Evolutionary conservation across 2,888 invertebrate species (phyloP).

Genomic region (Platerodrilus igneus): DNA sequence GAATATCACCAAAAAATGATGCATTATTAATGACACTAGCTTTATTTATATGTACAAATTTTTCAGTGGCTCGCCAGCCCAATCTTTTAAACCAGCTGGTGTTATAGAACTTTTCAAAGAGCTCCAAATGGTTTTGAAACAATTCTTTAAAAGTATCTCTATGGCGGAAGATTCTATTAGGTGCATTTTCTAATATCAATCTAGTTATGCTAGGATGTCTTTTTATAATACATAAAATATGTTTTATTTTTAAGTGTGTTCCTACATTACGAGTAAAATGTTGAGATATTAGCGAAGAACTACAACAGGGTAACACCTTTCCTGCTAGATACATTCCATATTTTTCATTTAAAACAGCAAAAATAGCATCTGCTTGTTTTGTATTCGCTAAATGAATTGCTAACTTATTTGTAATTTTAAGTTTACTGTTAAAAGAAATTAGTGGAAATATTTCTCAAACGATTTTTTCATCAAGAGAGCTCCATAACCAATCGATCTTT

Average conservation of each 20-base stretch:
- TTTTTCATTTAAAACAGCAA: slow-evolving; percentile 14
- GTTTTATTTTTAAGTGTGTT: no score
- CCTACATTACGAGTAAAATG: slow-evolving; percentile 9
- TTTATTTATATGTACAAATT: slow-evolving; percentile 13
- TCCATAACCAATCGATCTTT: no score
- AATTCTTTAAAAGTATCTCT: slow-evolving; percentile 8
- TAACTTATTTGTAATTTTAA: slow-evolving; percentile 18
- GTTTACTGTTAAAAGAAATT: slow-evolving; percentile 15
- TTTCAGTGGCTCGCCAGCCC: slow-evolving; percentile 14
- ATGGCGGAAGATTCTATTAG: no score
- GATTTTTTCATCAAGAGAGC: no score
- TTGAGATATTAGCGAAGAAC: slow-evolving; percentile 11
- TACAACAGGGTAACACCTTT: slow-evolving; percentile 16
- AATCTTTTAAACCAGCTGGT: no score
- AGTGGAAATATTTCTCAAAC: slow-evolving; percentile 11
- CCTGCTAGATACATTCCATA: slow-evolving; percentile 18
- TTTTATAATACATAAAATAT: slow-evolving; percentile 11
- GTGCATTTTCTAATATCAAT: slow-evolving; percentile 8
- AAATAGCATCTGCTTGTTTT: slow-evolving; percentile 14
- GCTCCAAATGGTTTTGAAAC: slow-evolving; percentile 2
- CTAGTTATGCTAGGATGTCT: slow-evolving; percentile 12
- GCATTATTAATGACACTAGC: slow-evolving; percentile 9
- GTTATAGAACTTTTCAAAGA: slow-evolving; percentile 19
- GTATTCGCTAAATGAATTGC: slow-evolving; percentile 7
- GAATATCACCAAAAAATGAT: neutral